phyloP scores from a whole-genome alignment of 23 tunicate species.

The Corella eumyota region DNA sequence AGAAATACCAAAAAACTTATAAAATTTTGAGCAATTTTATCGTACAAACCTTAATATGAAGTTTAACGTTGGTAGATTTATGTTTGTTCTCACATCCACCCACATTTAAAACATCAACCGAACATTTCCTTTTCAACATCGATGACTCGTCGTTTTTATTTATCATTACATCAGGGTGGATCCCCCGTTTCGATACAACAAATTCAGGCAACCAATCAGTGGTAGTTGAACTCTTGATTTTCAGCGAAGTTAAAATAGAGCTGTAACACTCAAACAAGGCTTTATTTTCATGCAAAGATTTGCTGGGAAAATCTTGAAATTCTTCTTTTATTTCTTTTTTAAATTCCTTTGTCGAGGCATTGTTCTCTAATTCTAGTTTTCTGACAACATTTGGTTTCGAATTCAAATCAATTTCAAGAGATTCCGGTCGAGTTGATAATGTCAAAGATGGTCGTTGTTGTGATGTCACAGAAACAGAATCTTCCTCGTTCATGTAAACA shows the following conservation, averaged over 20 bases:
- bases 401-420: too few relatives aligned
- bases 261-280: too few relatives aligned
- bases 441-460: too few relatives aligned
- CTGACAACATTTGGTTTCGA: neutral
- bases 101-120: slow-evolving; percentile 20
- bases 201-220: slow-evolving; percentile 30
- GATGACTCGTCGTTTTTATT: neutral
- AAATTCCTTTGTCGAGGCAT: neutral
- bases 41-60: slow-evolving; percentile 29
- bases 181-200: slow-evolving; percentile 13
- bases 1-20: too few relatives aligned
- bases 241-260: too few relatives aligned
- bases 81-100: slow-evolving; percentile 7
- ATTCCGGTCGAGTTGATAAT: too few relatives aligned
- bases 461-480: too few relatives aligned
- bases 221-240: too few relatives aligned
- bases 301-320: neutral
- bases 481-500: too few relatives aligned
- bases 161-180: slow-evolving; percentile 33
- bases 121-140: slow-evolving; percentile 3
- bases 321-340: neutral
- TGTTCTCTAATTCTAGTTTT: slow-evolving; percentile 6
- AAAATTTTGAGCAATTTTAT: neutral
- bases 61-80: slow-evolving; percentile 18
- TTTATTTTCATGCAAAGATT: too few relatives aligned